A percentile compares a stretch with the other conserved stretches of the same genome.
These are phyloP conservation scores for Mobula birostris DNA, from an alignment of 2,113 vertebrate species.

Conservation along the genomic window DNA sequence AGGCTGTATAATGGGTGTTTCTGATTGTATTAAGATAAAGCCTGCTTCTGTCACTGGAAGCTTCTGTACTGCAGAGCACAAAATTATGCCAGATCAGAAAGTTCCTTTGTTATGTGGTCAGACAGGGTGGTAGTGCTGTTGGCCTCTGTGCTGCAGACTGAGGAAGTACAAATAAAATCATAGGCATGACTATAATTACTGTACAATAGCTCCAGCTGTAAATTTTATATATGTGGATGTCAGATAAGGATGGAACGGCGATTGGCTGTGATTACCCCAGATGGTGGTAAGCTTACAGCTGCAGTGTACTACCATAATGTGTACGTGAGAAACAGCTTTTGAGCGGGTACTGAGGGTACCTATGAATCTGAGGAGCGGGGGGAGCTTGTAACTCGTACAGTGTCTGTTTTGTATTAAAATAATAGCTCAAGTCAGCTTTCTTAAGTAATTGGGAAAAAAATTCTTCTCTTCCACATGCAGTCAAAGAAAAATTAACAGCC, in stretches of 20 bases:
- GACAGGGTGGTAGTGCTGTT: neutral
- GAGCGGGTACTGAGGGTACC: neutral
- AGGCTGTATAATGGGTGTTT: neutral
- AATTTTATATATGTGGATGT: neutral
- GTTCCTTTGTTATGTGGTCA: neutral
- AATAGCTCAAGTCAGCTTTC: neutral
- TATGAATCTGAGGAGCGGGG: neutral
- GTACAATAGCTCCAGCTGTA: neutral
- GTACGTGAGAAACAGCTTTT: neutral
- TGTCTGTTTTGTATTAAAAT: neutral
- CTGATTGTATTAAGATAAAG: constrained; percentile 10
- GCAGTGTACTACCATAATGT: neutral
- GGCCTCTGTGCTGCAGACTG: neutral
- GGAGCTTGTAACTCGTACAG: neutral
- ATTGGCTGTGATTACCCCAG: neutral
- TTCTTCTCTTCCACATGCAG: constrained; percentile 55
- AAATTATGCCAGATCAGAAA: neutral
- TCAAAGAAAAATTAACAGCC: constrained; percentile 96
- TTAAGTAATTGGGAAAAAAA: neutral
- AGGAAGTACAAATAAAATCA: neutral
- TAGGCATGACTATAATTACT: neutral
- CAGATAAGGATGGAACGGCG: neutral
- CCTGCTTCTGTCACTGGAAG: neutral
- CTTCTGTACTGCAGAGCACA: too few species aligned
- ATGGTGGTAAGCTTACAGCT: neutral